Conservation (phyloP, 2,113 vertebrate species). For the Bujurquina vittata region DNA sequence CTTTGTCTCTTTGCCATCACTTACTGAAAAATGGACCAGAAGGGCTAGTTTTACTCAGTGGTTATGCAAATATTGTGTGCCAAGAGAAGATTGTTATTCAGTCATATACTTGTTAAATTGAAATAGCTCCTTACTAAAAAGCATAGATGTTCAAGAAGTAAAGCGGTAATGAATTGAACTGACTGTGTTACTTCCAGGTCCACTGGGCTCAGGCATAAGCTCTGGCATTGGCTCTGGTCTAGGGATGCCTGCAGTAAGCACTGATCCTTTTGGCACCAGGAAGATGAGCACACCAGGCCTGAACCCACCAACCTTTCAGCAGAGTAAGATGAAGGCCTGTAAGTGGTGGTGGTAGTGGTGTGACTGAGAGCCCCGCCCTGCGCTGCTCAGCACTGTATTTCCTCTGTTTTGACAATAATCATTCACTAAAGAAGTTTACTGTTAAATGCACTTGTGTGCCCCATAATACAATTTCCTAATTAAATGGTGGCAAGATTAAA, state of each 20-base stretch:
- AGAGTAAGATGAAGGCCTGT: slow-evolving; percentile 99
- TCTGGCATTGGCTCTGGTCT: slow-evolving; percentile 91
- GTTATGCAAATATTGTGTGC: too few relatives aligned
- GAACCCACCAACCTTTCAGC: slow-evolving; percentile 98
- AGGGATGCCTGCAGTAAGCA: slow-evolving; percentile 91
- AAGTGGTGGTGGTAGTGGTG: slow-evolving; percentile 92
- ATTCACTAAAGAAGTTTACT: background rate
- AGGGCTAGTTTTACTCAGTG: background rate
- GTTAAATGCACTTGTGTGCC: background rate
- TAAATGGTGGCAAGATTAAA: too few relatives aligned
- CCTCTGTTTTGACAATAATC: slow-evolving; percentile 51
- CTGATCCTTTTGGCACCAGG: slow-evolving; percentile 93
- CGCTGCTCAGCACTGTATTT: slow-evolving; percentile 76
- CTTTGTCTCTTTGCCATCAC: background rate
- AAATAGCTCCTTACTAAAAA: background rate
- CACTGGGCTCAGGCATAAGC: slow-evolving; percentile 90
- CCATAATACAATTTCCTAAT: background rate
- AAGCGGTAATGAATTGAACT: background rate
- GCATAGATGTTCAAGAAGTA: background rate
- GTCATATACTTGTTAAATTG: too few relatives aligned
- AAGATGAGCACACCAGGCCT: slow-evolving; percentile 98
- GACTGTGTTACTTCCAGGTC: slow-evolving; percentile 71
- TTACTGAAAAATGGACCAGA: background rate
- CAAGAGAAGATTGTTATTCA: too few relatives aligned
- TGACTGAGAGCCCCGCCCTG: slow-evolving; percentile 86